These are phyloP conservation scores for Phaenicophaeus curvirostris DNA, from an alignment of 2,797 vertebrate species.

Conservation along the genomic window DNA sequence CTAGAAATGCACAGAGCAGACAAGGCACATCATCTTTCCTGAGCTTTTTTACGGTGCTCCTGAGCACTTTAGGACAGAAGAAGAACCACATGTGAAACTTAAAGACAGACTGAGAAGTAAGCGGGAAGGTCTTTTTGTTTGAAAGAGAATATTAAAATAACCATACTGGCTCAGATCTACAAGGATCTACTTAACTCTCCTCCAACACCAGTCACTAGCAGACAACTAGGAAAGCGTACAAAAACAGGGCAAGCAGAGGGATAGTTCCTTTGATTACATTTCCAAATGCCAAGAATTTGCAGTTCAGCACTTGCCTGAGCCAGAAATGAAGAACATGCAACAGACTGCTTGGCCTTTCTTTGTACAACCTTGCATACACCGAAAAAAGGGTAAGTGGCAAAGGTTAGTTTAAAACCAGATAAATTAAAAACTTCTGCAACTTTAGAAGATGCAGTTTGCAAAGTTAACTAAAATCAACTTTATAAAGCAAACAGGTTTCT, in stretches of 20 bases:
- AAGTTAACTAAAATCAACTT: neutral
- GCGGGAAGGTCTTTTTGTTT: neutral
- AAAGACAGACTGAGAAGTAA: neutral
- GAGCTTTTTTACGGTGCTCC: neutral
- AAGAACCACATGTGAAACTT: neutral
- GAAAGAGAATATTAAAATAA: neutral
- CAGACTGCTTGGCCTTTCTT: neutral
- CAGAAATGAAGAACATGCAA: neutral
- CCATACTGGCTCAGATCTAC: neutral
- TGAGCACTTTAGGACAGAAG: neutral
- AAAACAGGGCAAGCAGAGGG: neutral
- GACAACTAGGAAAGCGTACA: neutral
- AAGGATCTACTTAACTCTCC: neutral
- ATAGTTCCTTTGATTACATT: neutral
- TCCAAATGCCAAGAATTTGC: neutral
- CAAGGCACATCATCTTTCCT: neutral
- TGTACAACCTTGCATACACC: neutral
- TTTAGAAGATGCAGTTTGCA: neutral
- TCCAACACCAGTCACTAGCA: neutral
- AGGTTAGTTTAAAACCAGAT: neutral
- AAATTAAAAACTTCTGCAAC: neutral
- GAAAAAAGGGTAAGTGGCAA: neutral
- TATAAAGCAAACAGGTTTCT: neutral
- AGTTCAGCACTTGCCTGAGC: neutral
- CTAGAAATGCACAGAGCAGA: neutral